Evolutionary conservation across 2,797 vertebrate species (phyloP).

Genomic region (Chaetophractus vellerosus): DNA sequence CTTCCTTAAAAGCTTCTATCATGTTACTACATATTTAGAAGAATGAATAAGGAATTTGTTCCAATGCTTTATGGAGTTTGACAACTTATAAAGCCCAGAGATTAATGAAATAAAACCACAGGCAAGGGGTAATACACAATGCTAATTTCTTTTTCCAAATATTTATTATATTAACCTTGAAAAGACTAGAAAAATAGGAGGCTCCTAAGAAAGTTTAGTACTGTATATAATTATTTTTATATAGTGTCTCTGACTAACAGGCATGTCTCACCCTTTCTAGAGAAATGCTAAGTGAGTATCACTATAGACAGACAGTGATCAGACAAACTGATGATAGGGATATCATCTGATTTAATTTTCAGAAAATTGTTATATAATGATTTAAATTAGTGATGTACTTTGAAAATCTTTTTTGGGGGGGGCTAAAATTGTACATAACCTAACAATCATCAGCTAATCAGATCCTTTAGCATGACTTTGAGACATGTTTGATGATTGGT

Average conservation of each 20-base stretch:
- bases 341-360: constrained; percentile 67
- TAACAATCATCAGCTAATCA: constrained; percentile 63
- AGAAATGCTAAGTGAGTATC: constrained; percentile 49
- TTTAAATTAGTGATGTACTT: constrained; percentile 70
- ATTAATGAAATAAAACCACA: constrained; percentile 31
- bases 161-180: constrained; percentile 26
- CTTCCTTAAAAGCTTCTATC: constrained; percentile 15
- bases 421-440: constrained; percentile 52
- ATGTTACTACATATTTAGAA: constrained; percentile 16
- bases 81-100: not conserved
- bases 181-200: not conserved
- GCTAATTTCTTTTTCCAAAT: constrained; percentile 41
- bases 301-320: constrained; percentile 39
- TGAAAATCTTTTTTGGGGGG: constrained; percentile 54
- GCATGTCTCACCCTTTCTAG: not conserved
- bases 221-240: constrained; percentile 17
- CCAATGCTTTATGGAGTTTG: not conserved
- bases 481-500: constrained; percentile 53
- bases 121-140: constrained; percentile 36
- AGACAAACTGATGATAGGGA: constrained; percentile 54
- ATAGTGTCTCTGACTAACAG: not conserved
- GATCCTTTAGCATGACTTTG: constrained; percentile 67
- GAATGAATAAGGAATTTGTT: constrained; percentile 12
- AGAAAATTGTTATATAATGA: constrained; percentile 56
- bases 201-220: not conserved